Conservation (phyloP, 2,888 invertebrate species). For the Tetranychus piercei region DNA sequence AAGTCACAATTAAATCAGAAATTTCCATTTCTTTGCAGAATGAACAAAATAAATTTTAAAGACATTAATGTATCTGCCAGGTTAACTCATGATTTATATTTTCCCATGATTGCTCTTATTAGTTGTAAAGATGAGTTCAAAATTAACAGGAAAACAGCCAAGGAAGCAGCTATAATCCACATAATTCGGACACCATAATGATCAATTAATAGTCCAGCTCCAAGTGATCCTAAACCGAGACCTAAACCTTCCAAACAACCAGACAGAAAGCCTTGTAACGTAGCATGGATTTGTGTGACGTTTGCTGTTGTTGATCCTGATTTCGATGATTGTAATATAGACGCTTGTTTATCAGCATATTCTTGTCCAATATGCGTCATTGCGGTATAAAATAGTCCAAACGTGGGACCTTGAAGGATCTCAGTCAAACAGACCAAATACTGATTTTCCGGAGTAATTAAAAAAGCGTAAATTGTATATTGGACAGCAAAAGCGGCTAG, state of each 20-base stretch:
- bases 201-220: conserved; percentile 18
- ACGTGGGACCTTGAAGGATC: conserved; percentile 64
- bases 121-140: not conserved
- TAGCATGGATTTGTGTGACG: conserved; percentile 37
- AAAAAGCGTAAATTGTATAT: conserved; percentile 58
- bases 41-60: too few relatives aligned
- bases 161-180: conserved; percentile 15
- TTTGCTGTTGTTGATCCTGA: not conserved
- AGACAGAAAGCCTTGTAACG: conserved; percentile 68
- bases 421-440: conserved; percentile 73
- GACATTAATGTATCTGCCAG: not conserved
- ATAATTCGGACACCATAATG: conserved; percentile 8
- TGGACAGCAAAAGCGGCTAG: conserved; percentile 58
- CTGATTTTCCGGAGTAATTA: conserved; percentile 43
- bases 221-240: conserved; percentile 20
- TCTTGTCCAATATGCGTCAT: conserved; percentile 24
- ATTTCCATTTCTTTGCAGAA: too few relatives aligned
- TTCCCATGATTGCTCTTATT: not conserved
- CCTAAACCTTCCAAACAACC: conserved; percentile 71
- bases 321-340: not conserved
- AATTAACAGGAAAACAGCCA: conserved; percentile 6
- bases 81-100: not conserved
- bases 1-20: too few relatives aligned
- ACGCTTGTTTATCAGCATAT: conserved; percentile 16
- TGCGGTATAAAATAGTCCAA: conserved; percentile 56